A percentile compares a stretch with the other conserved stretches of the same genome.
Conservation (phyloP, 2,113 vertebrate genomes). For the Mobula birostris region DNA sequence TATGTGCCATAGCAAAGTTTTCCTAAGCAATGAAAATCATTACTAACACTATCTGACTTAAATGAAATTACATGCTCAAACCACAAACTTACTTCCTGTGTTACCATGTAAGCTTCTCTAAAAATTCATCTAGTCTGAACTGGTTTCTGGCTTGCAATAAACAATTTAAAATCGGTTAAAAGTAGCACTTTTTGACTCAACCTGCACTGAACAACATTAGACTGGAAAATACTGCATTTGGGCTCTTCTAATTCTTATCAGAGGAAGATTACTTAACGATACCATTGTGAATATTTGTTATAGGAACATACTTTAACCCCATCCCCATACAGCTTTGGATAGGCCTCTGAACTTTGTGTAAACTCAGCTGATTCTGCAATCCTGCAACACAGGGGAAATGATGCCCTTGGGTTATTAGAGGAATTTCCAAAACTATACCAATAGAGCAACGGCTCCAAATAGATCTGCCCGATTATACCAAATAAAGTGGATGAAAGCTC, state of each 20-base stretch:
- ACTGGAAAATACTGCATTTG: not conserved
- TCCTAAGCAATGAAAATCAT: not conserved
- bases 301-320: not conserved
- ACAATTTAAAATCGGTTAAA: not conserved
- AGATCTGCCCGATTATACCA: too few relatives aligned
- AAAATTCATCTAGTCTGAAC: not conserved
- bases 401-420: not conserved
- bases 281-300: not conserved
- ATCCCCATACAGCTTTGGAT: not conserved
- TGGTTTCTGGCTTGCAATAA: not conserved
- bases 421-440: not conserved
- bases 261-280: not conserved
- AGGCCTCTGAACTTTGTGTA: not conserved
- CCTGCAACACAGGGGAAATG: not conserved
- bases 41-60: not conserved
- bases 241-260: not conserved
- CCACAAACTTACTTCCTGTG: not conserved
- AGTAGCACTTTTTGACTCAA: not conserved
- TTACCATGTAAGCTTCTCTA: not conserved
- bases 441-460: not conserved
- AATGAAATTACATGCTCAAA: not conserved
- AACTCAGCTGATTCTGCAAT: not conserved
- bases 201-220: not conserved
- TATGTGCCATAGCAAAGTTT: not conserved
- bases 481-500: too few relatives aligned